These are phyloP conservation scores for Bilobella aurantiaca DNA, from an alignment of 1,140 invertebrate genomes.

Conservation along the genomic window DNA sequence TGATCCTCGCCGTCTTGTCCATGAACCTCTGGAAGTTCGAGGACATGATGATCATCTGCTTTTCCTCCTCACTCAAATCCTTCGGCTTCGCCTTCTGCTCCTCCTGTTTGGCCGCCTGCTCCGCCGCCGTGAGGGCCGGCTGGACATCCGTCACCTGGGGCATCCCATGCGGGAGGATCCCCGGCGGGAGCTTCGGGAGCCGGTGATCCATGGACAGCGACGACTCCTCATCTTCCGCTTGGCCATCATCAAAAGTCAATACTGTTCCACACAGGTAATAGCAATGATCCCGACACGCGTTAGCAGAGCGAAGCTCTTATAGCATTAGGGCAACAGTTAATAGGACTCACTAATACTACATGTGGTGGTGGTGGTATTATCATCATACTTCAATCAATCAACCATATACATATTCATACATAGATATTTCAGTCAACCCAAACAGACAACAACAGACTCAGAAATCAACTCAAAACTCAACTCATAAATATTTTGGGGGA, in stretches of 20 bases:
- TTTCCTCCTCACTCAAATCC: conserved; percentile 88
- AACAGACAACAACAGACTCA: too few species aligned
- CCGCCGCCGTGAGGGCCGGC: conserved; percentile 68
- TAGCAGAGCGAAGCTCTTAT: too few species aligned
- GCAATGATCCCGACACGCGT: conserved; percentile 22
- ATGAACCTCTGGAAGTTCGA: conserved; percentile 90
- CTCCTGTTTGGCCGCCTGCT: conserved; percentile 46
- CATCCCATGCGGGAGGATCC: conserved; percentile 78
- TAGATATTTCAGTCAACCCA: too few species aligned
- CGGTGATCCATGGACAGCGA: conserved; percentile 39
- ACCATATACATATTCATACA: too few species aligned
- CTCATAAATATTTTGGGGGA: too few species aligned
- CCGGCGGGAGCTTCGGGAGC: conserved; percentile 69
- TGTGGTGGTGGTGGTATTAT: too few species aligned
- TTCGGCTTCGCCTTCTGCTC: conserved; percentile 39
- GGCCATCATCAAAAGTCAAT: conserved; percentile 97
- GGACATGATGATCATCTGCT: conserved; percentile 85
- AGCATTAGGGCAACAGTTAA: conserved; percentile 31
- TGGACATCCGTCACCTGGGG: conserved; percentile 90
- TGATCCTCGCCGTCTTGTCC: conserved; percentile 68
- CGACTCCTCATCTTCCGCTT: conserved; percentile 83
- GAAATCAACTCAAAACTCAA: too few species aligned
- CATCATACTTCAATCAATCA: too few species aligned
- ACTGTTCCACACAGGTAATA: conserved; percentile 54
- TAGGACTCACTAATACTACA: too few species aligned